A percentile compares a stretch with the other conserved stretches of the same genome.
Evolutionary conservation across 2,113 vertebrate genomes (phyloP).

Genomic region (Zootoca vivipara): DNA sequence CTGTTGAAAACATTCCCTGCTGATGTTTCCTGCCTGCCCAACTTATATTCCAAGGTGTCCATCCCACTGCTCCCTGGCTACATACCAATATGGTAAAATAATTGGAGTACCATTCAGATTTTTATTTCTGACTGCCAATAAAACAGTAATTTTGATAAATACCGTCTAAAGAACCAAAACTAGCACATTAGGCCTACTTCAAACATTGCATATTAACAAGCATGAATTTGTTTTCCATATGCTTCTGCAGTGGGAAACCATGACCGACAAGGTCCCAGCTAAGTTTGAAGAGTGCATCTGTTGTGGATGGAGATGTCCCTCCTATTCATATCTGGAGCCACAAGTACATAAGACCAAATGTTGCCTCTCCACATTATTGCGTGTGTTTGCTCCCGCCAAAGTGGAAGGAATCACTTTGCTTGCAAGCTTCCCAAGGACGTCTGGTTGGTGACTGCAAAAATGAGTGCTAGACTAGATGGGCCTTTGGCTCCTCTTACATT

Average conservation of each 20-base stretch:
- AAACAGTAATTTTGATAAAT: slow-evolving; percentile 1
- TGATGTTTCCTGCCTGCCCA: neutral
- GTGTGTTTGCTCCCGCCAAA: no score
- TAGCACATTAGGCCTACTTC: neutral
- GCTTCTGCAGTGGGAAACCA: neutral
- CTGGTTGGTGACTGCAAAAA: no score
- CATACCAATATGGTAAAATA: slow-evolving; percentile 17
- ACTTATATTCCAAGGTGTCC: slow-evolving; percentile 15
- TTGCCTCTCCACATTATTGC: no score
- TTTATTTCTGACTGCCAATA: neutral
- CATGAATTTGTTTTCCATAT: neutral
- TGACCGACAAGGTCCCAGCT: neutral
- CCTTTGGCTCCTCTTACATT: no score
- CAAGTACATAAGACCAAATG: neutral
- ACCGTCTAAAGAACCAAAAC: no score
- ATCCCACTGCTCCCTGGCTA: neutral
- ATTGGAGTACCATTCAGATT: neutral
- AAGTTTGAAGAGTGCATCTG: neutral
- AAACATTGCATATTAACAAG: neutral
- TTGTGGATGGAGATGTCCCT: neutral
- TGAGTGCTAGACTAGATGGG: no score
- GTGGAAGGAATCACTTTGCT: no score
- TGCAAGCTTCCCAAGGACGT: no score
- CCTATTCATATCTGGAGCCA: neutral
- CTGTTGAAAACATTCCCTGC: neutral